These are phyloP conservation scores for Drosophila buzzatii DNA, from an alignment of 2,888 invertebrate species.

Conservation along the genomic window DNA sequence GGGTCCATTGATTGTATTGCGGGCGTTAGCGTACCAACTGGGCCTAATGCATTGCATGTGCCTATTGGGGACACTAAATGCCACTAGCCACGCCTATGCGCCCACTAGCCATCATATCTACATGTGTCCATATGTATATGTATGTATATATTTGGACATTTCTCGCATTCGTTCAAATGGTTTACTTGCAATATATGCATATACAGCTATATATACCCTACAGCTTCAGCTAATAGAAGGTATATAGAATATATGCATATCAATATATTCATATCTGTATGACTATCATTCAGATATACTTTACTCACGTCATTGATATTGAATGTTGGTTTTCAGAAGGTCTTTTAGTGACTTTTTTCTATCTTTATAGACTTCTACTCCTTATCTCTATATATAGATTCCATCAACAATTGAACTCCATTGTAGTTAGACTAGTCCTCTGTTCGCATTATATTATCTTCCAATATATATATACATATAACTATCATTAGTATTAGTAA, in stretches of 20 bases:
- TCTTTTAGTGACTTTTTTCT: too few relatives aligned
- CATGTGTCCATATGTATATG: not conserved
- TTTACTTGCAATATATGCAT: conserved; percentile 62
- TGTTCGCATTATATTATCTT: too few relatives aligned
- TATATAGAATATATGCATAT: conserved; percentile 1
- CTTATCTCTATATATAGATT: too few relatives aligned
- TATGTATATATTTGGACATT: conserved; percentile 25
- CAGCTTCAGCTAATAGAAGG: not conserved
- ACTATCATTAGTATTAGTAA: not conserved
- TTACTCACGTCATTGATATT: too few relatives aligned
- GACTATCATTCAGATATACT: not conserved
- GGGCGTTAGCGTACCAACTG: conserved; percentile 36
- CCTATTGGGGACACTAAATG: conserved; percentile 72
- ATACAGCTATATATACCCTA: conserved; percentile 41
- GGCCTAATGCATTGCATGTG: conserved; percentile 57
- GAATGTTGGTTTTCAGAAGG: too few relatives aligned
- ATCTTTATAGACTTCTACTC: too few relatives aligned
- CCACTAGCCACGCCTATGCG: conserved; percentile 38
- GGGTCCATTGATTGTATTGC: conserved; percentile 56
- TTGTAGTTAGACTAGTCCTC: too few relatives aligned
- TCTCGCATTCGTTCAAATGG: conserved; percentile 67
- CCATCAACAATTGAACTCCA: too few relatives aligned
- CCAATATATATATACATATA: too few relatives aligned
- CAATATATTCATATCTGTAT: not conserved
- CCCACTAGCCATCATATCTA: conserved; percentile 10